These are phyloP conservation scores for Catostomus latipinnis DNA, from an alignment of 2,797 vertebrate genomes.

Conservation along the genomic window DNA sequence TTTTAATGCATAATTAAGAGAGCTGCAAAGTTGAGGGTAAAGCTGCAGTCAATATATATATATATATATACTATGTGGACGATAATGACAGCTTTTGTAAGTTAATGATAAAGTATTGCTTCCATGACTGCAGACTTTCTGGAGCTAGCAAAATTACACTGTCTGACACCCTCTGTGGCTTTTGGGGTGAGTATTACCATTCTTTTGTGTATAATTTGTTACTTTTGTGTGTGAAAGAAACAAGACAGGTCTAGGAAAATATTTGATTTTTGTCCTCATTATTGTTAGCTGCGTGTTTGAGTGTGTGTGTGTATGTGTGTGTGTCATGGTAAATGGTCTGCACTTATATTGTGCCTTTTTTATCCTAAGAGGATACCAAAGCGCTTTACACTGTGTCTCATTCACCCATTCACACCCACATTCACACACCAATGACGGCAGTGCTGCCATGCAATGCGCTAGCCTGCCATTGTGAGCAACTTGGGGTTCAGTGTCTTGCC, in stretches of 20 bases:
- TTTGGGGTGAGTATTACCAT: slow-evolving; percentile 12
- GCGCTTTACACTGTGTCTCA: too few relatives aligned
- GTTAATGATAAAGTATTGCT: slow-evolving; percentile 76
- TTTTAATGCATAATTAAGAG: slow-evolving; percentile 32
- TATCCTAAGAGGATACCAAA: too few relatives aligned
- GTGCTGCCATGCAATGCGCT: too few relatives aligned
- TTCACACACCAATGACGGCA: too few relatives aligned
- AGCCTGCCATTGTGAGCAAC: too few relatives aligned
- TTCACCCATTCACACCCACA: too few relatives aligned
- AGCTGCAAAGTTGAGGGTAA: slow-evolving; percentile 28
- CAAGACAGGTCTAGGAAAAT: slow-evolving; percentile 56
- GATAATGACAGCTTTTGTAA: slow-evolving; percentile 76
- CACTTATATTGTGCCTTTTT: too few relatives aligned
- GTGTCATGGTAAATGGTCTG: too few relatives aligned
- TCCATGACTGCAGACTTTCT: slow-evolving; percentile 64
- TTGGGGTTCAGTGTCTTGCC: too few relatives aligned
- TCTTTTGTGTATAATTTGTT: slow-evolving; percentile 32
- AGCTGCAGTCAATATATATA: slow-evolving; percentile 22
- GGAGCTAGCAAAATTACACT: slow-evolving; percentile 73
- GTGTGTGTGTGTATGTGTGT: slow-evolving; percentile 11
- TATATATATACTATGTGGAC: not conserved
- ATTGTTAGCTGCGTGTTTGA: slow-evolving; percentile 55
- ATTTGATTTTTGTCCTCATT: not conserved
- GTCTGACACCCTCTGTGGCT: slow-evolving; percentile 47
- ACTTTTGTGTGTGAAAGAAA: slow-evolving; percentile 8